These are phyloP conservation scores for Typhlomys cinereus DNA, from an alignment of 2,113 vertebrate species.

Conservation along the genomic window DNA sequence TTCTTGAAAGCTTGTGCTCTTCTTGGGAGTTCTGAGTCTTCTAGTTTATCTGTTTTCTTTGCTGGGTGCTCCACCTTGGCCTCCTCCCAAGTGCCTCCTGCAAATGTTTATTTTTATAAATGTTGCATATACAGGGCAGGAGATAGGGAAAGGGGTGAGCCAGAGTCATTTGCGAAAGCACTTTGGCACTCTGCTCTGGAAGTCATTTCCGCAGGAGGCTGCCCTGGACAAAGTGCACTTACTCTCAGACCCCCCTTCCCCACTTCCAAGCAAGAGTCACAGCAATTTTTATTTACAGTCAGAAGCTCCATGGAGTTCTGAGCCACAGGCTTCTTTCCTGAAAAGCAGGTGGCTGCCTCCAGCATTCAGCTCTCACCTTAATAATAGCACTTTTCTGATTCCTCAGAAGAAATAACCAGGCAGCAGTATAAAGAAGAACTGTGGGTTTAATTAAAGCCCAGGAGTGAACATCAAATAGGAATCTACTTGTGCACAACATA, in stretches of 20 bases:
- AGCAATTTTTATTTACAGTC: slow-evolving; percentile 83
- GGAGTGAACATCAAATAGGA: background rate
- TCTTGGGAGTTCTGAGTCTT: slow-evolving; percentile 43
- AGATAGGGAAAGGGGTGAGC: slow-evolving; percentile 75
- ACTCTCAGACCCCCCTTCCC: slow-evolving; percentile 78
- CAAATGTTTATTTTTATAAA: slow-evolving; percentile 83
- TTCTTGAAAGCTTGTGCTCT: slow-evolving; percentile 12
- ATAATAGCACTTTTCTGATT: background rate
- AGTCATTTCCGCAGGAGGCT: slow-evolving; percentile 82
- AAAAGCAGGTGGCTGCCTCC: slow-evolving; percentile 56
- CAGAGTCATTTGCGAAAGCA: slow-evolving; percentile 83
- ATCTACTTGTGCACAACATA: background rate
- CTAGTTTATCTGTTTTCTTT: slow-evolving; percentile 41
- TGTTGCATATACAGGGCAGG: slow-evolving; percentile 77
- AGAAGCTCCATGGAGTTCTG: slow-evolving; percentile 69
- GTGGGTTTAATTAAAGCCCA: background rate
- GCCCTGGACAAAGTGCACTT: slow-evolving; percentile 83
- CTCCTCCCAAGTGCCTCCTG: slow-evolving; percentile 75
- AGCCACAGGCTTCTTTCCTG: slow-evolving; percentile 76
- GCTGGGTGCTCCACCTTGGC: slow-evolving; percentile 56
- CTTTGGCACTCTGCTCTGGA: slow-evolving; percentile 81
- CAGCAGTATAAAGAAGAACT: background rate
- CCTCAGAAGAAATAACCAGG: background rate
- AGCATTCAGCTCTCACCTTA: background rate
- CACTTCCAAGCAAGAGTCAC: slow-evolving; percentile 84